These are phyloP conservation scores for Benthosema pterotum DNA, from an alignment of 2,797 vertebrate genomes.

Conservation along the genomic window DNA sequence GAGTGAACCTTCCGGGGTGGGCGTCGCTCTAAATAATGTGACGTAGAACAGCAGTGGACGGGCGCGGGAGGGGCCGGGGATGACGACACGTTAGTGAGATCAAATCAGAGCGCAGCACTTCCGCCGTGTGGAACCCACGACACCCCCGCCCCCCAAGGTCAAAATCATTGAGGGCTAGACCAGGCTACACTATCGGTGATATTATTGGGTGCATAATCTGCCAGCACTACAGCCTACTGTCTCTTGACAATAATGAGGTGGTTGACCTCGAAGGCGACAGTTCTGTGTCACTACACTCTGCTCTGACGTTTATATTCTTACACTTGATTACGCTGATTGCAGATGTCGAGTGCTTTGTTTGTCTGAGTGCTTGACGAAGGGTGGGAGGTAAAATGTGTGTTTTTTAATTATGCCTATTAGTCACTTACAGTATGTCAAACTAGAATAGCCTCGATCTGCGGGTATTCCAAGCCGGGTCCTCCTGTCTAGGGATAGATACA, in stretches of 20 bases:
- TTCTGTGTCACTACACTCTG: conserved; percentile 65
- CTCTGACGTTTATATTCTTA: conserved; percentile 68
- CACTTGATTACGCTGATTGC: conserved; percentile 69
- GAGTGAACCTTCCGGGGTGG: no score
- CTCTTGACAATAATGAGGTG: conserved; percentile 61
- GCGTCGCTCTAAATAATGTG: no score
- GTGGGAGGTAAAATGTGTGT: conserved; percentile 62
- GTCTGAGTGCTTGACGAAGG: conserved; percentile 46
- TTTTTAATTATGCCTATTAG: conserved; percentile 45
- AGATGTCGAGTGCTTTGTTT: conserved; percentile 68
- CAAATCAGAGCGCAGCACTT: no score
- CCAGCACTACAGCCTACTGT: conserved; percentile 21
- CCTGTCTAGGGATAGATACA: background rate
- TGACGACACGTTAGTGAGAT: no score
- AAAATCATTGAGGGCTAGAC: no score
- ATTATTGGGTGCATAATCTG: no score
- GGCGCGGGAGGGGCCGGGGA: no score
- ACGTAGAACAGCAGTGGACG: no score
- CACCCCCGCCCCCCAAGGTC: no score
- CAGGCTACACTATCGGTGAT: no score
- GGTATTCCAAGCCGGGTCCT: background rate
- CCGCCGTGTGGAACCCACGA: no score
- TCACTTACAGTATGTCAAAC: conserved; percentile 35
- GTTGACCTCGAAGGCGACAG: conserved; percentile 68
- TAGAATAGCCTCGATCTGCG: background rate